Conservation (phyloP, 2,797 vertebrate genomes). For the Pipistrellus nathusii region DNA sequence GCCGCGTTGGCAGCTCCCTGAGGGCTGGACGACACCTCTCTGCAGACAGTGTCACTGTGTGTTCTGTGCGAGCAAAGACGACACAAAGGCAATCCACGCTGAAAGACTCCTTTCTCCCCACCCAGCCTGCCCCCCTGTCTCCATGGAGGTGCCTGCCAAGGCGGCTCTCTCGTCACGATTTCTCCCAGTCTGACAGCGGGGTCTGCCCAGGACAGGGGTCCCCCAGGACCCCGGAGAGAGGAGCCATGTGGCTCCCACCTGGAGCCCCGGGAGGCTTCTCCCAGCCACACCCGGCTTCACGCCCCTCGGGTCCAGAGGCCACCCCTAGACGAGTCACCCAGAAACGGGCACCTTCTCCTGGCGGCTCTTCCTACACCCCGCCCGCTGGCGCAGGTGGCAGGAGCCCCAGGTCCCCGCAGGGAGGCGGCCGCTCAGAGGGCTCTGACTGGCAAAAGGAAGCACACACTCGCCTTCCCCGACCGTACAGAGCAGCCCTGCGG, state of each 20-base stretch:
- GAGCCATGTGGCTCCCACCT: background rate
- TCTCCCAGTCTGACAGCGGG: background rate
- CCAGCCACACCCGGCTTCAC: background rate
- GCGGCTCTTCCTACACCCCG: background rate
- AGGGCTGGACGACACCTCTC: background rate
- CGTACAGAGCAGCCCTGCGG: background rate
- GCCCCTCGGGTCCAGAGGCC: background rate
- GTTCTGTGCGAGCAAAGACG: background rate
- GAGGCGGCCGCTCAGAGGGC: background rate
- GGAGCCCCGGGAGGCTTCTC: background rate
- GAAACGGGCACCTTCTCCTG: background rate
- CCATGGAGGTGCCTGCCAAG: background rate
- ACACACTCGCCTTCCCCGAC: background rate
- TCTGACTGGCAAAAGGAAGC: background rate
- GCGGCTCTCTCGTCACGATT: background rate
- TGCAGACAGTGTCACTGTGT: background rate
- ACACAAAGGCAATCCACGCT: background rate
- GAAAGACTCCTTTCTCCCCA: background rate
- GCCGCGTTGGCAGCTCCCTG: background rate
- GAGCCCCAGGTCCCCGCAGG: background rate
- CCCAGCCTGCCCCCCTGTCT: background rate
- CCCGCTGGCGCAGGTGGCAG: background rate
- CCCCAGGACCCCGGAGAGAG: background rate
- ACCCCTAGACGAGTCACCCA: background rate
- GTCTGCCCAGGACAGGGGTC: background rate